Evolutionary conservation across 2,797 vertebrate species (phyloP).

Genomic region (Amblyopsis hoosieri): DNA sequence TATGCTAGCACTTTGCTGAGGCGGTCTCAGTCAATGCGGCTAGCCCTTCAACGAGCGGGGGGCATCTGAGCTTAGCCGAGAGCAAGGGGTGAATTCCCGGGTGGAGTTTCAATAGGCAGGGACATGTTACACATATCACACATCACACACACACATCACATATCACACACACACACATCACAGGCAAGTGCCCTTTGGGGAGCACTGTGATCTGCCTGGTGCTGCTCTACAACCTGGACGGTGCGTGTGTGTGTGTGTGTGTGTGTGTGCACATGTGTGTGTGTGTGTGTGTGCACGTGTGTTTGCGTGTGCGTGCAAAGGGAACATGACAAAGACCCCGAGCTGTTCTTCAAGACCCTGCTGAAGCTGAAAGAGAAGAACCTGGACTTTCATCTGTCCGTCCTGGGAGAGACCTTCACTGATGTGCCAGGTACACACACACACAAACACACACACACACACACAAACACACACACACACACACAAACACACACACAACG

Average conservation of each 20-base stretch:
- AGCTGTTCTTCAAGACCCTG: slow-evolving; percentile 89
- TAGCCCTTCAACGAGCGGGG: slow-evolving; percentile 1
- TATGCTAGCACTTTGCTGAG: no score
- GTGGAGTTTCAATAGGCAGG: background rate
- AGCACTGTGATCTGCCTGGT: slow-evolving; percentile 23
- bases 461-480: background rate
- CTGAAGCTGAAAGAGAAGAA: slow-evolving; percentile 84
- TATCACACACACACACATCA: slow-evolving; percentile 6
- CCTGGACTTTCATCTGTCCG: slow-evolving; percentile 85
- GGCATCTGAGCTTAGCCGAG: background rate
- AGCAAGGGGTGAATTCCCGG: background rate
- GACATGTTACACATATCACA: slow-evolving; percentile 10
- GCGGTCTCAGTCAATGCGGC: background rate
- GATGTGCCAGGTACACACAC: slow-evolving; percentile 87
- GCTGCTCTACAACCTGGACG: slow-evolving; percentile 15
- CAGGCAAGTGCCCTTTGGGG: slow-evolving; percentile 27
- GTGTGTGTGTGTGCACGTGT: slow-evolving; percentile 8
- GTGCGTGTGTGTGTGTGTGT: background rate
- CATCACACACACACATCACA: slow-evolving; percentile 18
- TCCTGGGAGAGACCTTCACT: slow-evolving; percentile 93
- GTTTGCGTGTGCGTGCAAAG: slow-evolving; percentile 75
- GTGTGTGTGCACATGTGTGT: slow-evolving; percentile 7
- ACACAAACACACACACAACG: background rate
- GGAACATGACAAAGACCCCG: slow-evolving; percentile 97
- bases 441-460: background rate